These are phyloP conservation scores for Fragum whitleyi DNA, from an alignment of 2,888 invertebrate genomes.

Conservation along the genomic window DNA sequence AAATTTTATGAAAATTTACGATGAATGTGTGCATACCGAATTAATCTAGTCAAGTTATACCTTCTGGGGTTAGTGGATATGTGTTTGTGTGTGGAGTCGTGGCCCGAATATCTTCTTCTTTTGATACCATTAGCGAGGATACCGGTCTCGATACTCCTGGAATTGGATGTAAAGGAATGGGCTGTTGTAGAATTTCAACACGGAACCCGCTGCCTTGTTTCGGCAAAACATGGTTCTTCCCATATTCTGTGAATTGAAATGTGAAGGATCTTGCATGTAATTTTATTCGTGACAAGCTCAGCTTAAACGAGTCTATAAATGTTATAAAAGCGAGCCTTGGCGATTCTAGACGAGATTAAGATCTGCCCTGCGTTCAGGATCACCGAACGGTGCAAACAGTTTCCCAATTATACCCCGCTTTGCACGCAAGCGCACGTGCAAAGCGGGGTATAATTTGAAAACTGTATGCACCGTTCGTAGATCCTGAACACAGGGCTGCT, in stretches of 20 bases:
- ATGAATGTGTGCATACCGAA: too few relatives aligned
- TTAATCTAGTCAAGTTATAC: not conserved
- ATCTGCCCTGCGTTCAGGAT: too few relatives aligned
- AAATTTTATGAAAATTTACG: too few relatives aligned
- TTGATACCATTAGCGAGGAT: not conserved
- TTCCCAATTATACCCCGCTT: too few relatives aligned
- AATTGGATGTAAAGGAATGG: conserved; percentile 1
- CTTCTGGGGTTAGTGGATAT: conserved; percentile 14
- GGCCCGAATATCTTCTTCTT: not conserved
- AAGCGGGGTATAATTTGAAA: too few relatives aligned
- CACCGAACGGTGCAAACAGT: too few relatives aligned
- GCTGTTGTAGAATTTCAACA: conserved; percentile 18
- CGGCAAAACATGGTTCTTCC: conserved; percentile 33
- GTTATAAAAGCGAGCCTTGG: not conserved
- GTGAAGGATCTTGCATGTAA: not conserved
- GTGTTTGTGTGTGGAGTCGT: conserved; percentile 11
- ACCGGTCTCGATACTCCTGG: not conserved
- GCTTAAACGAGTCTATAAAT: not conserved
- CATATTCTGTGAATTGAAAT: conserved; percentile 41
- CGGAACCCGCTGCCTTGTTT: conserved; percentile 39
- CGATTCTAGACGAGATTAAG: not conserved
- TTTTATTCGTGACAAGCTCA: not conserved
- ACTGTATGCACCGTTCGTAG: not conserved
- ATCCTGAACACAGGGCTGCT: not conserved
- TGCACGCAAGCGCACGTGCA: too few relatives aligned